These are phyloP conservation scores for Orthosia cruda DNA, from an alignment of 2,888 invertebrate genomes.

Conservation along the genomic window DNA sequence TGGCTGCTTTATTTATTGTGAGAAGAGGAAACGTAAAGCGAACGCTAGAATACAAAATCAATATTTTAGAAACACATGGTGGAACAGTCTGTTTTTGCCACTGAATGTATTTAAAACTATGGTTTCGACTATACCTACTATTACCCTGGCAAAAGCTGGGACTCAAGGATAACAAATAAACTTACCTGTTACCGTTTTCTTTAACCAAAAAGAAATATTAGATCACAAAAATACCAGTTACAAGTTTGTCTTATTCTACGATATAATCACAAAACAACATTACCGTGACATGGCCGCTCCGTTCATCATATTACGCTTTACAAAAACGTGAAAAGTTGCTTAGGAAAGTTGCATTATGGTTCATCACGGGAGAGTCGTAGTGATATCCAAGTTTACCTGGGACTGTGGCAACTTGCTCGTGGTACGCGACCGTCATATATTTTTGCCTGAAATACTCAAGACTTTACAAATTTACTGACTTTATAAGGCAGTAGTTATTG, in stretches of 20 bases:
- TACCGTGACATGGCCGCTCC: conserved; percentile 51
- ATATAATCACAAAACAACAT: conserved; percentile 62
- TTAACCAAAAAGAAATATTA: conserved; percentile 49
- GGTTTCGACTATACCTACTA: neutral
- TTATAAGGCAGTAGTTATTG: conserved; percentile 1
- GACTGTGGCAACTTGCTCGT: conserved; percentile 70
- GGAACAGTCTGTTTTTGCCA: neutral
- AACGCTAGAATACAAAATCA: conserved; percentile 2
- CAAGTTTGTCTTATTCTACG: conserved; percentile 44
- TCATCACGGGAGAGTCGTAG: conserved; percentile 74
- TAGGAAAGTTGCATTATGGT: conserved; percentile 71
- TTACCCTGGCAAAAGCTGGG: neutral
- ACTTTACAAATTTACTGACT: conserved; percentile 61
- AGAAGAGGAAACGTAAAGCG: neutral
- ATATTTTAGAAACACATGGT: neutral
- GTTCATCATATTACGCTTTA: conserved; percentile 60
- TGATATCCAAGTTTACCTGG: conserved; percentile 75
- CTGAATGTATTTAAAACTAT: neutral
- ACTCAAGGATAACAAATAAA: conserved; percentile 11
- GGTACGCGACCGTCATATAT: conserved; percentile 68
- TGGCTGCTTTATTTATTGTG: conserved; percentile 42
- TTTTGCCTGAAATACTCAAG: conserved; percentile 59
- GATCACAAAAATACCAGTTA: conserved; percentile 46
- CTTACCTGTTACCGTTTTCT: conserved; percentile 22
- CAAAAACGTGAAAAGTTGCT: conserved; percentile 67